Evolutionary conservation across 2,113 vertebrate genomes (phyloP), one percentile per base, ranked within the genome.

Genomic region (Morone chrysops): DNA sequence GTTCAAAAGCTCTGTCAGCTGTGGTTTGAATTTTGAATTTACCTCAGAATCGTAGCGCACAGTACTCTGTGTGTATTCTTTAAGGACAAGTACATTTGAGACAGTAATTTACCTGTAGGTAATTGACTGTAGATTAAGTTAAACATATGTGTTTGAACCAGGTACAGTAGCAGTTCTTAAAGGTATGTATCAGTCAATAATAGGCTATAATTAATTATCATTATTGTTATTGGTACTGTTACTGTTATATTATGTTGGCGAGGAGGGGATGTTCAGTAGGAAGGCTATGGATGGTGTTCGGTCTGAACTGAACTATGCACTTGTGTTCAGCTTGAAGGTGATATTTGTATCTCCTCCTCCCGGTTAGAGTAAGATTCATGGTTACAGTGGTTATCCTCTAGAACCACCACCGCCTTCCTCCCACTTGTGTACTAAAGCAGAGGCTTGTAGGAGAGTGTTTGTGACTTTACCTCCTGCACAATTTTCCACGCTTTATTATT

Each of bases 361-460:
- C 45, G 43, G 48, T 87, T 36, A 12, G 69, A 80, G 43, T 54
- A 59, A 70, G 36, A 69, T 68, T 53, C 57, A 31, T 43, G 65
- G 75, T 68, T 68, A 31, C 56, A 77, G 31, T 59, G 70, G 68
- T 36, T 38, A 5, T 22, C 57, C 72, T 72, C 25, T 22, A 59
- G n/a, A 83, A 53, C 18, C 74, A 54, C 59, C 56, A 38, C 40
- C 18, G 20, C 65, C 61, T 50, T 70, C 85, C 82, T 86, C 69
- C 70, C 65, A 80, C 81, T 81, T 62, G 54, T 70, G 59, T 83
- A 63, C 70, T 75, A 60, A 53, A 62, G 77, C 66, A 45, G 71
- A 86, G 77, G 63, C 77, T 82, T 83, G 54, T 71, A 69, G 75
- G 53, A 82, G 73, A 76, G 31, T 67, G 77, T 80, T 81, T 86